Evolutionary conservation across 92 coral and sea anemone genomes (phyloP), one percentile per base, ranked within the genome.

Genomic region (Plumapathes pennacea): DNA sequence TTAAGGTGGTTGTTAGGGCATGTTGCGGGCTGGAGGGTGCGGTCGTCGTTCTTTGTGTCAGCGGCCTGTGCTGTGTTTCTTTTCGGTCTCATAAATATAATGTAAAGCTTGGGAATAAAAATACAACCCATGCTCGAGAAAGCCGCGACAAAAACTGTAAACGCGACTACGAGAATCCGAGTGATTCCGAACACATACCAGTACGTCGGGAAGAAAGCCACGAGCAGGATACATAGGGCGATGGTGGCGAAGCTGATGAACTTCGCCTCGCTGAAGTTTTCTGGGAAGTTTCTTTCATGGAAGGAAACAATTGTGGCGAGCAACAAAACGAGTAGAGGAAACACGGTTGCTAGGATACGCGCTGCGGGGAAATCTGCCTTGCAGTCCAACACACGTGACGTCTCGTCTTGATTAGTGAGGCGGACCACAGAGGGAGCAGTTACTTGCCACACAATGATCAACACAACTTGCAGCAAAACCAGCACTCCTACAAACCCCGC

Each of bases 151-250:
- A 88, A 79, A 9, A 79, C 19, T 1, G 94, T 77, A 6, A 89
- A 84, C 0, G 96, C 86, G 15, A 94, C 68, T 8, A 94, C 96
- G 15, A 88, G 60, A 30, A 79, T 83, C 5, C 83, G 85, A 44
- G 88, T 94, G 30, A 61, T 77, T 24, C 99, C 99, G 14, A 69
- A 57, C n/a, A 89, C 99, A 32, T 80, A 94, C 4, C 96, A 86
- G 37, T 94, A 94, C 10, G 96, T 94, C 5, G 96, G 91, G 27
- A 88, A 80, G 54, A 94, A 94, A 0, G 99, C 96, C 5, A 84
- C 82, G 17, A 84, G 74, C 6, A 94, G 70, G 6, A 94, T 94
- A 19, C 99, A 84, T 2, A 94, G 49, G 27, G 96, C 90, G 15
- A 94, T 85, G 1, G 99, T 80, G 2, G 96, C 48, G 77, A 94